Base-by-base conservation (phyloP, 2,113 vertebrate species). In the Piaya cayana region DNA sequence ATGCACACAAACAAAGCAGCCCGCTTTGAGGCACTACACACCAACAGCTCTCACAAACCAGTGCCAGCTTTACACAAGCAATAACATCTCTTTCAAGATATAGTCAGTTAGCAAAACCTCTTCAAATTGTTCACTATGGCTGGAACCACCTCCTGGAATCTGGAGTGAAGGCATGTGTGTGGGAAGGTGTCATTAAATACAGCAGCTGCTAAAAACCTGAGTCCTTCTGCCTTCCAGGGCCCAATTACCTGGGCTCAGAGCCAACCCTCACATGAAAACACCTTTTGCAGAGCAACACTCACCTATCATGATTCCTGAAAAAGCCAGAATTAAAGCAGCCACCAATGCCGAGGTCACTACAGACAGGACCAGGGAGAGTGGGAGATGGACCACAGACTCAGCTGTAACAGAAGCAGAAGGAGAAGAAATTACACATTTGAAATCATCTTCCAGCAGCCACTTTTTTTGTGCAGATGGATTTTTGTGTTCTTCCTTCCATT, bases 271-370 rank as follows among this genome's bases (percentile, higher is more conserved):
- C 64, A 94, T 47, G 47, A 70, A 77, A 86, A 88, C 59, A 60
- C 27, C 65, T 69, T 90, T 69, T 59, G 49, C 49, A 60, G 72
- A 86, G 55, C 91, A 82, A 59, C 69, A 98, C 99, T 98, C 94
- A 99, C 99, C 99, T 84, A 99, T 99, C 99, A 99, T 99, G 96
- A 99, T 99, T 71, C 99, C 99, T 0, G 99, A 99, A 96, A 99
- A 99, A 15, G 98, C 99, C 95, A 99, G 97, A 96, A 99, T 98
- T 32, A 99, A 98, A 79, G 98, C 99, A 15, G 99, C 99, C 84
- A 99, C 99, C 90, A 99, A 97, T 29, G 99, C 99, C 4, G 99
- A 99, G 30, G 99, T 99, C 81, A 99, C 99, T 26, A 99, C 99
- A 1, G 99, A 99, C 77, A 99, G 98, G 55, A 98, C 98, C 96